Conservation (phyloP, 2,888 invertebrate genomes). For the Standfussiana lucernea region DNA sequence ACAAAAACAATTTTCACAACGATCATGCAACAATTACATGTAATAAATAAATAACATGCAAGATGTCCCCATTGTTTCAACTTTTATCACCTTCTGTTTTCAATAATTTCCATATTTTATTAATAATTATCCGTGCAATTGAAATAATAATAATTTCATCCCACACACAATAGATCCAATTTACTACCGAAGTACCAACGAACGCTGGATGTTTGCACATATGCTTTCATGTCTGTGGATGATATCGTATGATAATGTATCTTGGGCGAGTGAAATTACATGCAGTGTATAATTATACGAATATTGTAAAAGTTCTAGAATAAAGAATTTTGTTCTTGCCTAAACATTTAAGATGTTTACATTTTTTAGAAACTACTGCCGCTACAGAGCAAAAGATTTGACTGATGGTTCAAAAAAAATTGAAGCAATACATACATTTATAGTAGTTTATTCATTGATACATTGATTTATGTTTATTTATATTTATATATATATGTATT, state of each 20-base stretch:
- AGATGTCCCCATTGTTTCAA: not conserved
- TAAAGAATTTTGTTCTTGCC: not conserved
- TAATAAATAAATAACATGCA: not conserved
- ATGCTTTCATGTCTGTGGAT: constrained; percentile 61
- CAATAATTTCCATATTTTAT: constrained; percentile 10
- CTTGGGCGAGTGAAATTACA: constrained; percentile 32
- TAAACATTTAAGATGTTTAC: not conserved
- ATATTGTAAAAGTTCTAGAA: constrained; percentile 26
- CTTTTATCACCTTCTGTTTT: not conserved
- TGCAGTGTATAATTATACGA: constrained; percentile 9
- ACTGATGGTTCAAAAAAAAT: not conserved
- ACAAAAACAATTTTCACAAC: too few relatives aligned
- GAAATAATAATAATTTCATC: constrained; percentile 65
- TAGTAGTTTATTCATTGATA: too few relatives aligned
- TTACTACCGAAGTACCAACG: constrained; percentile 55
- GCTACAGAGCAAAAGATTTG: not conserved
- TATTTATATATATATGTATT: too few relatives aligned
- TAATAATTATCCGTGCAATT: constrained; percentile 6
- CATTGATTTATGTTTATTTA: too few relatives aligned
- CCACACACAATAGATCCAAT: constrained; percentile 69
- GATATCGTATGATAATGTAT: constrained; percentile 68
- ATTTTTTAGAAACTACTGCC: not conserved
- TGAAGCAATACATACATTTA: too few relatives aligned
- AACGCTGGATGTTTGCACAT: constrained; percentile 71
- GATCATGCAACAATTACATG: constrained; percentile 8